Conservation (phyloP, 1,140 invertebrate species). For the Microplitis demolitor region DNA sequence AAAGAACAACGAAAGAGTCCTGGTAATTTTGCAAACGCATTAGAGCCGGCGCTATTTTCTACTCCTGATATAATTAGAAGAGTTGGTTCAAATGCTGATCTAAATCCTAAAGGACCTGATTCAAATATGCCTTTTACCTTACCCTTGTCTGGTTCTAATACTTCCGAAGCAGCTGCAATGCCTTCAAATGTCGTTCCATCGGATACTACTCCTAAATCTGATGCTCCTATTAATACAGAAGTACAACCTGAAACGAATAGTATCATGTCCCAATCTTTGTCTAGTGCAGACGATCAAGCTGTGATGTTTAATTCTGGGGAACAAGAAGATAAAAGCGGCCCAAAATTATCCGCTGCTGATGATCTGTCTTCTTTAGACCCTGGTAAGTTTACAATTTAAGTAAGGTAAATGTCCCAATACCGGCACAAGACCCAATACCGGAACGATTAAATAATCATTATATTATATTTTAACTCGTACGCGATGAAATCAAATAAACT, state of each 20-base stretch:
- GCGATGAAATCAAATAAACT: too few species aligned
- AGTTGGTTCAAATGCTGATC: slow-evolving; percentile 56
- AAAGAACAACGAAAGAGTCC: slow-evolving; percentile 72
- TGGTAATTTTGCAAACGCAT: slow-evolving; percentile 65
- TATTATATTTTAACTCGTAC: too few species aligned
- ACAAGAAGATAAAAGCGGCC: slow-evolving; percentile 27
- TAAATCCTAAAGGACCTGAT: slow-evolving; percentile 44
- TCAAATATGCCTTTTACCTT: too few species aligned
- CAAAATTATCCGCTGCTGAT: slow-evolving; percentile 42
- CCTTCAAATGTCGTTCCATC: slow-evolving; percentile 12
- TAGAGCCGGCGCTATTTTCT: slow-evolving; percentile 73
- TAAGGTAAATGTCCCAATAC: too few species aligned
- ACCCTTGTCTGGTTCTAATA: slow-evolving; percentile 33
- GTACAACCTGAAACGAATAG: neutral
- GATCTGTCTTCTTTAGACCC: slow-evolving; percentile 50
- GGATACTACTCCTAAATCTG: slow-evolving; percentile 24
- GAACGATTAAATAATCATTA: too few species aligned
- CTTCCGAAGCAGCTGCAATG: slow-evolving; percentile 12
- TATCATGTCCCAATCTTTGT: neutral
- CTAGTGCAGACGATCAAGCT: slow-evolving; percentile 26
- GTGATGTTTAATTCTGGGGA: slow-evolving; percentile 43
- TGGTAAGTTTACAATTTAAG: slow-evolving; percentile 40
- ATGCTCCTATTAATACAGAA: slow-evolving; percentile 50
- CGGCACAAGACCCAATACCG: too few species aligned
- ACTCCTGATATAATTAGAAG: slow-evolving; percentile 78